Conservation (phyloP, 2,888 invertebrate species). For the Volucella inanis region DNA sequence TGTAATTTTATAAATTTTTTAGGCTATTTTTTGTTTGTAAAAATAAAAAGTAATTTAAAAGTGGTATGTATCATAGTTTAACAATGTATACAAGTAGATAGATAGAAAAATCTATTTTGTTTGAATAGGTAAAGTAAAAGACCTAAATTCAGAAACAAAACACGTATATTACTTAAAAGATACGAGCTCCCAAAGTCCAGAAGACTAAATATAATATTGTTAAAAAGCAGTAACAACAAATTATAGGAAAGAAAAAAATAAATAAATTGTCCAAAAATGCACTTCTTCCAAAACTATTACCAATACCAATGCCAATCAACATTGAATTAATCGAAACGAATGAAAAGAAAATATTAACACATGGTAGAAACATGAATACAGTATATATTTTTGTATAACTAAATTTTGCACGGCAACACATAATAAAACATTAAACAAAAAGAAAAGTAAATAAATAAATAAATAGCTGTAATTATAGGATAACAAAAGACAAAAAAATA, state of each 20-base stretch:
- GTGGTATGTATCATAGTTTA: no score
- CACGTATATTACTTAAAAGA: constrained; percentile 23
- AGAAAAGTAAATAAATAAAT: constrained; percentile 16
- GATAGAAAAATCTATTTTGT: constrained; percentile 37
- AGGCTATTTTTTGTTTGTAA: constrained; percentile 56
- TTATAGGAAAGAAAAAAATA: constrained; percentile 1
- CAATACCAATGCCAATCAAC: constrained; percentile 72
- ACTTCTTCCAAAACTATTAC: constrained; percentile 70
- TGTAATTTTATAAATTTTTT: constrained; percentile 35
- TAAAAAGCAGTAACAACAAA: not conserved
- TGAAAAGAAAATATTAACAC: constrained; percentile 38
- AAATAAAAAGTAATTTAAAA: constrained; percentile 39
- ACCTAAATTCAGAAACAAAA: constrained; percentile 39
- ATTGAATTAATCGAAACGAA: constrained; percentile 59
- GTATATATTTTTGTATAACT: constrained; percentile 46
- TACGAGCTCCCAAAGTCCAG: constrained; percentile 12
- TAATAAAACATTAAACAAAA: constrained; percentile 25
- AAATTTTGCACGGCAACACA: constrained; percentile 67
- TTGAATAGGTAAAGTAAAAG: constrained; percentile 34
- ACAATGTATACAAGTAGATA: constrained; percentile 32
- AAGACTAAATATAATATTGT: constrained; percentile 8
- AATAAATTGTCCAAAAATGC: constrained; percentile 28
- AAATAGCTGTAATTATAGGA: constrained; percentile 63
- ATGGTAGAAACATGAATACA: constrained; percentile 37
- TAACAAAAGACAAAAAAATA: constrained; percentile 68